phyloP scores from a whole-genome alignment of 1,140 invertebrate species.

The Samia ricini region DNA sequence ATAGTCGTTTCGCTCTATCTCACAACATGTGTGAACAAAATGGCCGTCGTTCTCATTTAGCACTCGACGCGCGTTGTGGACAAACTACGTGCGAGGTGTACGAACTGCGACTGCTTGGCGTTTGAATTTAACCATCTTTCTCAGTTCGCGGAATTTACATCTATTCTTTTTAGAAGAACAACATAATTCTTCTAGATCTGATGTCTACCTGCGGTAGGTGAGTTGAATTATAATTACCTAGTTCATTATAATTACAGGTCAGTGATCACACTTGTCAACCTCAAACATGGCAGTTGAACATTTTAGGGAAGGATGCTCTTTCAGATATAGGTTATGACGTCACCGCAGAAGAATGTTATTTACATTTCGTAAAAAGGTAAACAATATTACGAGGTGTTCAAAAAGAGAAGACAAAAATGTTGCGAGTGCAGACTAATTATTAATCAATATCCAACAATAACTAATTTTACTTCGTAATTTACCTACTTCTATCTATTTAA shows the following conservation, averaged over 20 bases:
- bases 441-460: too few species aligned
- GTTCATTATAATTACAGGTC: not conserved
- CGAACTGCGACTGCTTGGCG: not conserved
- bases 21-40: slow-evolving; percentile 47
- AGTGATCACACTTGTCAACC: not conserved
- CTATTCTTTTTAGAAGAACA: not conserved
- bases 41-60: slow-evolving; percentile 25
- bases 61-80: not conserved
- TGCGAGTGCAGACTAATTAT: too few species aligned
- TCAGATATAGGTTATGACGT: not conserved
- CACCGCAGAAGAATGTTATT: not conserved
- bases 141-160: slow-evolving; percentile 12
- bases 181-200: not conserved
- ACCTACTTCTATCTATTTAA: too few species aligned
- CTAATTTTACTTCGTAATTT: too few species aligned
- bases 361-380: too few species aligned
- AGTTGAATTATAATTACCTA: not conserved
- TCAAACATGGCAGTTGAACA: not conserved
- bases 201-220: not conserved
- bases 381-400: too few species aligned
- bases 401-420: too few species aligned
- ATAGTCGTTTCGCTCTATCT: slow-evolving; percentile 38
- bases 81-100: not conserved
- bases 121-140: slow-evolving; percentile 33
- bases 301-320: too few species aligned